phyloP scores from a whole-genome alignment of 2,113 vertebrate genomes.

The Shinisaurus crocodilurus region DNA sequence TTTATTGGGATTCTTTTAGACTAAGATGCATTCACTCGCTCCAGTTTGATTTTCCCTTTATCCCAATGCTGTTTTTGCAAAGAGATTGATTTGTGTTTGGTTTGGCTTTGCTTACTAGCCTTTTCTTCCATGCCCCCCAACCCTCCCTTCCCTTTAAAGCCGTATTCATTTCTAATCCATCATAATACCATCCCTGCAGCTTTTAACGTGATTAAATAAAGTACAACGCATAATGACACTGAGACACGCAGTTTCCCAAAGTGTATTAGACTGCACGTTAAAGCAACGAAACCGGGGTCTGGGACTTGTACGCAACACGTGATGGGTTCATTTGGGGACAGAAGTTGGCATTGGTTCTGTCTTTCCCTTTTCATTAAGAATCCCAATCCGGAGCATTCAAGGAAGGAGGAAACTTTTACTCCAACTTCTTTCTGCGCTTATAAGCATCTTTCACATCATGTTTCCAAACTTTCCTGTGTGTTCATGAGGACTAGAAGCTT shows the following conservation, averaged over 20 bases:
- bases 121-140: background rate
- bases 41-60: constrained; percentile 47
- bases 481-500: background rate
- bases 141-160: constrained; percentile 50
- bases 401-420: too few species aligned
- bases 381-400: background rate
- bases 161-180: constrained; percentile 67
- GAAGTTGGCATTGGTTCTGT: background rate
- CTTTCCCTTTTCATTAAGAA: background rate
- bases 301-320: background rate
- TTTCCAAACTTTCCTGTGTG: too few species aligned
- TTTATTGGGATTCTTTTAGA: background rate
- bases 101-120: background rate
- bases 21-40: constrained; percentile 23
- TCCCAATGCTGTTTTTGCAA: constrained; percentile 49
- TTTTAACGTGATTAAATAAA: constrained; percentile 71
- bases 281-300: background rate
- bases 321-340: background rate
- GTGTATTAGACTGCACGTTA: constrained; percentile 23
- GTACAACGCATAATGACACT: constrained; percentile 42
- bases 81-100: constrained; percentile 47
- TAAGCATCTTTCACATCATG: too few species aligned
- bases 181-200: constrained; percentile 61
- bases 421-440: background rate
- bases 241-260: constrained; percentile 8